Conservation (phyloP, 2,888 invertebrate species). For the Polyommatus iphigenia region DNA sequence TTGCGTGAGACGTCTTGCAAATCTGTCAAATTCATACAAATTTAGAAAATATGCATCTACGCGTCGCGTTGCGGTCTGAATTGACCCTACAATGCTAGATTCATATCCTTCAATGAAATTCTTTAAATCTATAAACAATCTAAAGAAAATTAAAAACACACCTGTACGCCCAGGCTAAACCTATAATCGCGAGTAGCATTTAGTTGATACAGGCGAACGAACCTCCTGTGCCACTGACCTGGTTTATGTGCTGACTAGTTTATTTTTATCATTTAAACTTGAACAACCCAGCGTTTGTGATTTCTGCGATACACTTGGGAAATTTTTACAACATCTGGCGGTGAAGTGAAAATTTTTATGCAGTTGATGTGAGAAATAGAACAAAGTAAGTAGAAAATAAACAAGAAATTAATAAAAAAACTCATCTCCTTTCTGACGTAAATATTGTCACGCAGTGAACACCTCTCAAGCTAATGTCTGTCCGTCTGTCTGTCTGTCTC, state of each 20-base stretch:
- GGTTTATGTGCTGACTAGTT: slow-evolving; percentile 16
- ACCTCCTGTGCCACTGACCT: slow-evolving; percentile 13
- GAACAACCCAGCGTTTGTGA: slow-evolving; percentile 9
- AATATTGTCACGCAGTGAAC: too few relatives aligned
- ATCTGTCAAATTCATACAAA: too few relatives aligned
- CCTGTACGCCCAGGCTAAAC: not conserved
- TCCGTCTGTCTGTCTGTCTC: too few relatives aligned
- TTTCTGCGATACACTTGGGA: not conserved
- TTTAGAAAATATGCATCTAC: too few relatives aligned
- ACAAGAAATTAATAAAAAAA: too few relatives aligned
- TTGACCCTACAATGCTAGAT: too few relatives aligned
- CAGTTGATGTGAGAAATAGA: not conserved
- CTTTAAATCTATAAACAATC: too few relatives aligned
- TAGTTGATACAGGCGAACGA: slow-evolving; percentile 19
- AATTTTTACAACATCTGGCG: not conserved
- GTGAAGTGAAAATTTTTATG: not conserved
- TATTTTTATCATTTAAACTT: slow-evolving; percentile 25
- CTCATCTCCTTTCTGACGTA: too few relatives aligned
- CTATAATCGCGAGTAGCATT: not conserved
- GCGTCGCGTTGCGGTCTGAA: too few relatives aligned
- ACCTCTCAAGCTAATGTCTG: too few relatives aligned
- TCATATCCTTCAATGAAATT: too few relatives aligned
- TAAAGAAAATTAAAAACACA: not conserved
- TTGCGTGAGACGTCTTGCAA: too few relatives aligned
- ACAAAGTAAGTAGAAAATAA: not conserved